A percentile compares a stretch with the other conserved stretches of the same genome.
Evolutionary conservation across 2,888 invertebrate species (phyloP).

Genomic region (Eueremaeus valkanovi): DNA sequence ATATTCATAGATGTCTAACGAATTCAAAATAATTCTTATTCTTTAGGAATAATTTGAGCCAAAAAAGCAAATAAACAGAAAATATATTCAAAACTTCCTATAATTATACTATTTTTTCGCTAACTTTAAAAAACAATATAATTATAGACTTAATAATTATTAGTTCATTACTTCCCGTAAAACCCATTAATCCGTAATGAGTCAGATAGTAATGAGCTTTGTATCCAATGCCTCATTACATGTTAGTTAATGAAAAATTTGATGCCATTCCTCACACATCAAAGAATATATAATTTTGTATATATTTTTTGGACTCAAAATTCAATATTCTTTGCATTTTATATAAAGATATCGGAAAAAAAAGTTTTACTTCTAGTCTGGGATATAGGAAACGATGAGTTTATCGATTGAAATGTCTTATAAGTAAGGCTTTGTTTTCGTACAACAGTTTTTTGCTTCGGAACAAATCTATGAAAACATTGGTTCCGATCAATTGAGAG

Average conservation of each 20-base stretch:
- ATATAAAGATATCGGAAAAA: not conserved
- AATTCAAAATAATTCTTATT: no score
- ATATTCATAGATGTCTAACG: no score
- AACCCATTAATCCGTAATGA: conserved; percentile 4
- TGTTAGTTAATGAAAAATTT: conserved; percentile 5
- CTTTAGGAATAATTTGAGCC: no score
- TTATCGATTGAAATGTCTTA: not conserved
- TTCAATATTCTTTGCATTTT: not conserved
- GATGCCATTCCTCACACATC: not conserved
- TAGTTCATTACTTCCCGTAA: not conserved
- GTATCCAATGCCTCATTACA: conserved; percentile 3
- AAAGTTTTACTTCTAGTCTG: not conserved
- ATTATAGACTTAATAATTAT: not conserved
- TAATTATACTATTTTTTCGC: no score
- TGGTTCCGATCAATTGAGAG: conserved; percentile 9
- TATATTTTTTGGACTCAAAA: not conserved
- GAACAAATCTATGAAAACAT: conserved; percentile 5
- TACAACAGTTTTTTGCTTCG: not conserved
- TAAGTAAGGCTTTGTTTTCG: not conserved
- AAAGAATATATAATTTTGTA: not conserved
- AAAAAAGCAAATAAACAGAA: no score
- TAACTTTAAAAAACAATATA: not conserved
- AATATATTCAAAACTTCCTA: no score
- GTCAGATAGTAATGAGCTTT: not conserved
- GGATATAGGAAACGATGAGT: not conserved